These are phyloP conservation scores for Trypoxylon attenuatum DNA, from an alignment of 2,888 invertebrate species.

Conservation along the genomic window DNA sequence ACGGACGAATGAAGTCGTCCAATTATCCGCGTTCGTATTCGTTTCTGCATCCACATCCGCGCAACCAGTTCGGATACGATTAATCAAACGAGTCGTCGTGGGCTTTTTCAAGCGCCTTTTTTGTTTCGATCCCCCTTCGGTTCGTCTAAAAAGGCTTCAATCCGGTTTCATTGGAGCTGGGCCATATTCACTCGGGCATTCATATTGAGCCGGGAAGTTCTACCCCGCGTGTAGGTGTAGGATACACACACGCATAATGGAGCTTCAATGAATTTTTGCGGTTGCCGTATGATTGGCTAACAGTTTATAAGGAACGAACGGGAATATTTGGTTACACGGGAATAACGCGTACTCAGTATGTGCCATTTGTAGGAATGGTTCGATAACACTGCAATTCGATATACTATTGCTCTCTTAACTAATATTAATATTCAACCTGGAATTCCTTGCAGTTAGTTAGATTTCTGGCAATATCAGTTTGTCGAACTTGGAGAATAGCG, in stretches of 20 bases:
- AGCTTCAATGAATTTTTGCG: constrained; percentile 27
- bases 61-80: constrained; percentile 50
- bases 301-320: too few species aligned
- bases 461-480: too few species aligned
- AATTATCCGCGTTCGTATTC: constrained; percentile 50
- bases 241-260: constrained; percentile 13
- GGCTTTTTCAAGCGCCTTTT: constrained; percentile 35
- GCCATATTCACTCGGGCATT: constrained; percentile 10
- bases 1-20: constrained; percentile 47
- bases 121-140: constrained; percentile 32
- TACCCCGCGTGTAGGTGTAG: not conserved
- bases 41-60: constrained; percentile 31
- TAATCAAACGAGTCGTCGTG: constrained; percentile 54
- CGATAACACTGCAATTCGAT: too few species aligned
- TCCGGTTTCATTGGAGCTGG: constrained; percentile 39
- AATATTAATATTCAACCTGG: constrained; percentile 14
- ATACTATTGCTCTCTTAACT: too few species aligned
- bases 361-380: too few species aligned
- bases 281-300: constrained; percentile 21
- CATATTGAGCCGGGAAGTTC: not conserved
- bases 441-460: too few species aligned
- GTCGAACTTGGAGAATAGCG: too few species aligned
- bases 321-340: too few species aligned
- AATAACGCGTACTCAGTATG: too few species aligned
- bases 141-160: constrained; percentile 33